A percentile compares a stretch with the other conserved stretches of the same genome.
phyloP scores from a whole-genome alignment of 2,888 invertebrate species.

The Sarcophaga rosellei region DNA sequence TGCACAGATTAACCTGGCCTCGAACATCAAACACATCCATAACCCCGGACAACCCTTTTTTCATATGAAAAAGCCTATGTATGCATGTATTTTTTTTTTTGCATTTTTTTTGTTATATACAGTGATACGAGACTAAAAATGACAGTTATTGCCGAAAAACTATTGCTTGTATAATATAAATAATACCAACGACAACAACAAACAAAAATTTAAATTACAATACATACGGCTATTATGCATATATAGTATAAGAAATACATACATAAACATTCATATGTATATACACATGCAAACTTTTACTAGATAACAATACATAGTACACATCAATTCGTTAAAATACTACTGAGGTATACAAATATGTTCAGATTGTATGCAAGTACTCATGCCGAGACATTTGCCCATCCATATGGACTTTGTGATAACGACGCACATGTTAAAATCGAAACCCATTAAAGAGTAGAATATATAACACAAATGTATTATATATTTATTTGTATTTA shows the following conservation, averaged over 20 bases:
- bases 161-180: neutral
- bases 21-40: neutral
- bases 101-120: neutral
- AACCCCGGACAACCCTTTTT: too few relatives aligned
- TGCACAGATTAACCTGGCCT: too few relatives aligned
- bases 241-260: neutral
- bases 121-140: neutral
- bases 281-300: neutral
- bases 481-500: too few relatives aligned
- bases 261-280: neutral
- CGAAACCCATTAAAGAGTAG: neutral
- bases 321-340: neutral
- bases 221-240: neutral
- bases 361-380: neutral
- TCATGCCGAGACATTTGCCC: neutral
- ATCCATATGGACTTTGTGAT: slow-evolving; percentile 33
- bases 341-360: neutral
- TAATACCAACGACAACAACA: neutral
- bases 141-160: neutral
- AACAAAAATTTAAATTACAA: neutral
- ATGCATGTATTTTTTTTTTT: neutral
- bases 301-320: neutral
- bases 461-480: neutral
- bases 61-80: neutral
- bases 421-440: slow-evolving; percentile 14